These are phyloP conservation scores for Protomyctophum bolini DNA, from an alignment of 2,113 vertebrate species.

Conservation along the genomic window DNA sequence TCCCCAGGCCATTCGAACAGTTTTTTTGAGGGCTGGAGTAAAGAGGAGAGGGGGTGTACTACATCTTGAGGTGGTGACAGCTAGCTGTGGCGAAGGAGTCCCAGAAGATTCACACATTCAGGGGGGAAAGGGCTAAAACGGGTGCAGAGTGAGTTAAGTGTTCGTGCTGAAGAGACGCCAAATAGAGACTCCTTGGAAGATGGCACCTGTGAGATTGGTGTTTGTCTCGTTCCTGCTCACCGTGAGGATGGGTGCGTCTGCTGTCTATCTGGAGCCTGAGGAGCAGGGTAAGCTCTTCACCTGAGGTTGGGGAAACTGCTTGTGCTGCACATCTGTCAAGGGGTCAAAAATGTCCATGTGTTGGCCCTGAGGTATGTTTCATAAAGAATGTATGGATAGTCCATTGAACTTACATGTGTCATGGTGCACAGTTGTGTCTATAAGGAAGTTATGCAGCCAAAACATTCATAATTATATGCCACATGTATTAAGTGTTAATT, in stretches of 20 bases:
- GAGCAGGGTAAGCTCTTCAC: conserved; percentile 64
- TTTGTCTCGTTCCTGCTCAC: conserved; percentile 64
- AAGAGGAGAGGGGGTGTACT: conserved; percentile 37
- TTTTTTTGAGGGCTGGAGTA: conserved; percentile 55
- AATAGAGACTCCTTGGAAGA: conserved; percentile 50
- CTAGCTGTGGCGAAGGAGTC: conserved; percentile 40
- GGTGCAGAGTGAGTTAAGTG: conserved; percentile 20
- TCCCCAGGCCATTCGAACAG: conserved; percentile 66
- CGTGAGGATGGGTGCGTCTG: conserved; percentile 49
- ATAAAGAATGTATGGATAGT: background rate
- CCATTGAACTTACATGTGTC: background rate
- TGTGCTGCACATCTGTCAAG: background rate
- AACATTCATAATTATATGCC: too few species aligned
- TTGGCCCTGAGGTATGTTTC: too few species aligned
- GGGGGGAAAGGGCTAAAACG: conserved; percentile 40
- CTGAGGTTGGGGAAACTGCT: background rate
- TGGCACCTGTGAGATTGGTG: conserved; percentile 59
- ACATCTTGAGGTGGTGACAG: conserved; percentile 61
- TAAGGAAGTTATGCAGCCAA: too few species aligned
- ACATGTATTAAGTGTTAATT: too few species aligned
- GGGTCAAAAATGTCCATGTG: conserved; percentile 5
- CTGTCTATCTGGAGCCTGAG: conserved; percentile 46
- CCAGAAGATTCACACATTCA: conserved; percentile 54
- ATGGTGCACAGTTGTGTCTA: background rate
- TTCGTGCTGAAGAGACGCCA: conserved; percentile 16